Evolutionary conservation across 2,888 invertebrate species (phyloP), one percentile per base, ranked within the genome.

Genomic region (Coremacera marginata): DNA sequence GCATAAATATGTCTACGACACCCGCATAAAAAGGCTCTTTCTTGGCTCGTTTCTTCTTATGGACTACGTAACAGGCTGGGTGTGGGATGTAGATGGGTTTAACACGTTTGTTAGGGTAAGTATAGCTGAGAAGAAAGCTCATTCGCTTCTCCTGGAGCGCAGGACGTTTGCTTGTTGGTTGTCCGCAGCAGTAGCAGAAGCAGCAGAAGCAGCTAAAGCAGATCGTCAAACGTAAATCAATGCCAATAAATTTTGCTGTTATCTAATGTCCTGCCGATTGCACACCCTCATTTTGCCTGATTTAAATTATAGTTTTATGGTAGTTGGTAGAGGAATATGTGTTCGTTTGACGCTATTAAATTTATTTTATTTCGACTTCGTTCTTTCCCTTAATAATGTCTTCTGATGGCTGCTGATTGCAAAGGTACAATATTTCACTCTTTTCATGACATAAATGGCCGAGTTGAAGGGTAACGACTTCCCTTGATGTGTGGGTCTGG

Each of bases 1-100:
- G 85, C 86, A 87, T 87, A 87, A 87, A 87, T 86, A 87, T 88
- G 87, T 87, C 87, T 84, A 84, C 86, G 87, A 83, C 85, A 87
- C 85, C 84, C 87, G 87, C 86, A 67, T 37, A 67, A 37, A 37
- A 67, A 31, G 67, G 85, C 83, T 60, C 44, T 37, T 67, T 67
- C 67, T 67, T 67, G 34, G 19, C 37, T 67, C 37, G 19, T 37
- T 67, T 37, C 34, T 19, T 37, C 67, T 34, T 31, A 19, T 16
- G 65, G 44, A 44, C 25, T 27, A 60, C 60, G 60, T 60, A 27
- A 16, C 60, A 14, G 60, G 60, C 60, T 22, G 11, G 44, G 44
- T 44, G 14, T 44, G 44, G 44, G 44, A 25, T 51, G 22, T 68
- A 5, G 11, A n/a, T 68, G 11, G 16, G 51, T 37, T 25, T 22